Base-by-base conservation (phyloP, 2,113 vertebrate genomes). In the Bathybates hornii region DNA sequence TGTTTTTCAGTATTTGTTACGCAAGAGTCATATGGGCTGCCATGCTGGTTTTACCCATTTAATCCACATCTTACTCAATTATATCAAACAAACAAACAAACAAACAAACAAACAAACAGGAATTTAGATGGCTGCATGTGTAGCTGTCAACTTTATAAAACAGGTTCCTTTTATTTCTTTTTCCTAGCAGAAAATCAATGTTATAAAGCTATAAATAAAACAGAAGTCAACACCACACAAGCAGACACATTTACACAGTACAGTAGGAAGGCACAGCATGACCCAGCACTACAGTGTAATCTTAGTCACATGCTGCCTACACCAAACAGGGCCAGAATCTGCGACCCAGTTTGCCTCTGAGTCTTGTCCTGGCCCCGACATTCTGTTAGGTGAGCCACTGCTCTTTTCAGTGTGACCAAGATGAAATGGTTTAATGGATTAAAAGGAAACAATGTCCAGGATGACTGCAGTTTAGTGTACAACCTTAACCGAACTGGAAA, bases 271-370 rank as follows among this genome's bases (percentile, higher is more conserved):
- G 83, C 88, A 36, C 61, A 68, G 73, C 79, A 71, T 91, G 91
- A 93, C 87, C 85, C 87, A 89, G 80, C 90, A 90, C 79, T 79
- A 45, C n/a, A 79, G 61, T 86, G 80, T 93, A 94, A 96, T 92
- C 94, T 89, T 81, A 91, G 81, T 95, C 95, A 93, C 93, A 94
- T 92, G 94, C 45, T 86, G 63, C 50, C 82, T 53, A 52, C 78
- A 43, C 48, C 78, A 89, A 93, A 94, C 83, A 21, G 83, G 32
- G 90, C 80, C 93, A 94, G 71, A 83, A 91, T 87, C 78, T 86
- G 81, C 21, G 76, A 89, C 87, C 88, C 87, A 93, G 79, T 89
- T 94, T 63, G 59, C 48, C 82, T 82, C 85, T 27, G 73, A 41
- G 81, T 24, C 54, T 52, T 41, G 32, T 80, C 53, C 61, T 82